phyloP scores from a whole-genome alignment of 2,113 vertebrate genomes.

The Brevimyrus niger region DNA sequence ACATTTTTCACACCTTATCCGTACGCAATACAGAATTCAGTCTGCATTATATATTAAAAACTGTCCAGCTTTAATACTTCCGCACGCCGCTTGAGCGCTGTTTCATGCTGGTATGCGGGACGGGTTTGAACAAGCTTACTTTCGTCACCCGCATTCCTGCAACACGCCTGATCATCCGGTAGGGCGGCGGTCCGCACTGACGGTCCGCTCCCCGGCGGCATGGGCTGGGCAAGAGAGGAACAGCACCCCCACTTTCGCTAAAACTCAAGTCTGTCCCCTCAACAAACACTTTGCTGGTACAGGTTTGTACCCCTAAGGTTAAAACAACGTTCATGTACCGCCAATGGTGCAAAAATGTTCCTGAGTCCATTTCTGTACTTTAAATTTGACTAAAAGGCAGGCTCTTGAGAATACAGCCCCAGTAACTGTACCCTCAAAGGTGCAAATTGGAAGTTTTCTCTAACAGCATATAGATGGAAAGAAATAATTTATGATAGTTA shows the following conservation, averaged over 20 bases:
- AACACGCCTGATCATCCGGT: background rate
- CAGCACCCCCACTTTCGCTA: background rate
- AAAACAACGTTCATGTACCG: background rate
- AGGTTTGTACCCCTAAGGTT: background rate
- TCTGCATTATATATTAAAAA: background rate
- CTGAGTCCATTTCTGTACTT: background rate
- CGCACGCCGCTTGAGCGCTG: background rate
- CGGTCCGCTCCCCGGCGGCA: background rate
- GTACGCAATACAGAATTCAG: background rate
- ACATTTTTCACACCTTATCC: background rate
- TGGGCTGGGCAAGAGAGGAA: background rate
- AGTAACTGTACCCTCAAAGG: background rate
- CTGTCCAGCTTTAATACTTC: background rate
- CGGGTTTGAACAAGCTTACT: background rate
- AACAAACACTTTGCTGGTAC: background rate
- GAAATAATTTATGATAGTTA: background rate
- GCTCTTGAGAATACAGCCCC: too few relatives aligned
- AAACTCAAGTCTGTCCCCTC: background rate
- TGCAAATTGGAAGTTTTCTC: background rate
- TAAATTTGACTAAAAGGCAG: background rate
- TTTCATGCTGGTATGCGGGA: background rate
- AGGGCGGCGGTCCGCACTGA: background rate
- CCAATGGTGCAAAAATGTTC: background rate
- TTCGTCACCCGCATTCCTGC: background rate
- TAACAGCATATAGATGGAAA: background rate